Conservation (phyloP, 1,140 invertebrate genomes). For the Sitobion miscanthi region DNA sequence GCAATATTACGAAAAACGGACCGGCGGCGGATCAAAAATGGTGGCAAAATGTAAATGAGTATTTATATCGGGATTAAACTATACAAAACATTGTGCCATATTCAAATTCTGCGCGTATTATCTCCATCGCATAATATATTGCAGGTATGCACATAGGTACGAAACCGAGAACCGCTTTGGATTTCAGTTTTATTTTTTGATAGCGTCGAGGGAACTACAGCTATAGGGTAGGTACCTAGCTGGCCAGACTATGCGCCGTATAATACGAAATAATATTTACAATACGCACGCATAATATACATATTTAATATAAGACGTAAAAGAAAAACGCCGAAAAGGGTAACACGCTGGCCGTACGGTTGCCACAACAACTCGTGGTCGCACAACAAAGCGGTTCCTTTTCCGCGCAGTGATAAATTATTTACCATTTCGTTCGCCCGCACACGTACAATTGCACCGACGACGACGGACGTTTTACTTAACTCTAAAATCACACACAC, state of each 20-base stretch:
- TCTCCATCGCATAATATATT: too few species aligned
- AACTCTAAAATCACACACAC: not conserved
- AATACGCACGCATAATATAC: not conserved
- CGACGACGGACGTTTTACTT: conserved; percentile 25
- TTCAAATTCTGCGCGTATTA: not conserved
- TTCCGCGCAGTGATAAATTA: conserved; percentile 31
- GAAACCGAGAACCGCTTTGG: not conserved
- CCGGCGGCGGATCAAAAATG: not conserved
- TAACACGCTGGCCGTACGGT: not conserved
- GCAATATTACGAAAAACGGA: not conserved
- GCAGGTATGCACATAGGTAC: not conserved
- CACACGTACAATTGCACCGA: not conserved
- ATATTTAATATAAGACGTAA: not conserved
- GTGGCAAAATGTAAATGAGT: not conserved
- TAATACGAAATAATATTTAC: not conserved
- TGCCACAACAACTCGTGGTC: conserved; percentile 44
- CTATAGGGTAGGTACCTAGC: not conserved
- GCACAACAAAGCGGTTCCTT: conserved; percentile 42
- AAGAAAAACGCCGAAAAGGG: conserved; percentile 13
- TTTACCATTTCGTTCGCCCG: conserved; percentile 15
- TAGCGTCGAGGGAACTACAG: not conserved
- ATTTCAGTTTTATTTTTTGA: not conserved
- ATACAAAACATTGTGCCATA: not conserved
- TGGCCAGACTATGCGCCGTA: not conserved
- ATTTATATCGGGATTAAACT: not conserved